Evolutionary conservation across 1,140 invertebrate genomes (phyloP).

Genomic region (Paracyclopina nana): DNA sequence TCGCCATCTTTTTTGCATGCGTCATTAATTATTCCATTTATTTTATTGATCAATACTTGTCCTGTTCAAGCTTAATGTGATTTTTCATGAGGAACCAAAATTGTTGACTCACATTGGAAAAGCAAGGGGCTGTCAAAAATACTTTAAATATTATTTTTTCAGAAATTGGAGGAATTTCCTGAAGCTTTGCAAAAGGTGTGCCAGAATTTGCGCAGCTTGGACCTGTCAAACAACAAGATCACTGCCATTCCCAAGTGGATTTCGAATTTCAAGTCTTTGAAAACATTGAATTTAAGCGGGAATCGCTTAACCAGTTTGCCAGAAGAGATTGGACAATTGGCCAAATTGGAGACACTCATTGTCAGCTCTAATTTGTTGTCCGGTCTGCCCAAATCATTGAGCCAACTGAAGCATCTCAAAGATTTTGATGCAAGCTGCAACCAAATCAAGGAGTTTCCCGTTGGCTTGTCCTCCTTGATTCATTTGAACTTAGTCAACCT

Average conservation of each 20-base stretch:
- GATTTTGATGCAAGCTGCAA: neutral
- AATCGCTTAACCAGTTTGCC: neutral
- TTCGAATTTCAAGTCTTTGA: neutral
- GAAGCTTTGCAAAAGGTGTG: constrained; percentile 2
- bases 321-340: neutral
- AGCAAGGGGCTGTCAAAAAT: too few relatives aligned
- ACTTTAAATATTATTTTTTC: too few relatives aligned
- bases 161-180: neutral
- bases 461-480: neutral
- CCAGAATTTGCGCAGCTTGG: neutral
- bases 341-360: neutral
- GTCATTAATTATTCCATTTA: too few relatives aligned
- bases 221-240: neutral
- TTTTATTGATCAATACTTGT: too few relatives aligned
- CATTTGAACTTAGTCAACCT: neutral
- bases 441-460: neutral
- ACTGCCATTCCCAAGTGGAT: neutral
- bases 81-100: too few relatives aligned
- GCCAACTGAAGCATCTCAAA: neutral
- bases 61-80: too few relatives aligned
- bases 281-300: neutral
- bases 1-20: too few relatives aligned
- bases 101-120: too few relatives aligned
- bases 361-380: neutral
- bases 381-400: neutral